phyloP scores from a whole-genome alignment of 30 jellyfish, hydroid and myxozoan genomes.

The Cassiopea xamachana region DNA sequence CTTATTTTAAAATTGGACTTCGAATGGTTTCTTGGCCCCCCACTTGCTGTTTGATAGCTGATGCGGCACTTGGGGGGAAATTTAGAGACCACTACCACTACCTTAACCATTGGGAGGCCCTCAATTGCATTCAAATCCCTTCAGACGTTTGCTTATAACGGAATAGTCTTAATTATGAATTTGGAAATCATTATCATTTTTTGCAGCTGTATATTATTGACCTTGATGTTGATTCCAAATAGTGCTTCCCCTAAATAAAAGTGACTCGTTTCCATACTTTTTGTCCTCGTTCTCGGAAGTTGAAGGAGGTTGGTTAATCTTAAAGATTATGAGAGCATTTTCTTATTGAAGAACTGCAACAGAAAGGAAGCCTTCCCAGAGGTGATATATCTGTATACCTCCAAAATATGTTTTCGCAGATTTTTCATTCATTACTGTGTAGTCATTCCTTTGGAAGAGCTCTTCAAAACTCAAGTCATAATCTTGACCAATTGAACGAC shows the following conservation, averaged over 20 bases:
- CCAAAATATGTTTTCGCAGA: slow-evolving; percentile 5
- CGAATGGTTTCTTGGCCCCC: too few relatives aligned
- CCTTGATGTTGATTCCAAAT: background rate
- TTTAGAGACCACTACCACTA: too few relatives aligned
- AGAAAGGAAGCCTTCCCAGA: background rate
- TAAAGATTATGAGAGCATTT: background rate
- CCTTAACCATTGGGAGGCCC: too few relatives aligned
- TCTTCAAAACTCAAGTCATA: too few relatives aligned
- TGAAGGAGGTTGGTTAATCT: background rate
- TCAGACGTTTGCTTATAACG: too few relatives aligned
- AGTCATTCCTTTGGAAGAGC: background rate
- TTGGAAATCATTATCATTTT: background rate
- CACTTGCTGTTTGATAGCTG: too few relatives aligned
- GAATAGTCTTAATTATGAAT: background rate
- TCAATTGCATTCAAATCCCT: too few relatives aligned
- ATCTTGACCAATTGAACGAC: background rate
- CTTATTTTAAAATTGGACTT: too few relatives aligned
- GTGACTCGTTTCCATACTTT: too few relatives aligned
- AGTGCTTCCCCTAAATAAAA: too few relatives aligned
- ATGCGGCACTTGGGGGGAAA: too few relatives aligned
- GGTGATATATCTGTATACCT: background rate
- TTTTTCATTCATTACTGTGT: background rate
- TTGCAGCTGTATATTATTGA: background rate
- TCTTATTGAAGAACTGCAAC: slow-evolving; percentile 9
- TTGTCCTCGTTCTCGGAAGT: background rate